These are phyloP conservation scores for Machimus rusticus DNA, from an alignment of 2,888 invertebrate species.

Conservation along the genomic window DNA sequence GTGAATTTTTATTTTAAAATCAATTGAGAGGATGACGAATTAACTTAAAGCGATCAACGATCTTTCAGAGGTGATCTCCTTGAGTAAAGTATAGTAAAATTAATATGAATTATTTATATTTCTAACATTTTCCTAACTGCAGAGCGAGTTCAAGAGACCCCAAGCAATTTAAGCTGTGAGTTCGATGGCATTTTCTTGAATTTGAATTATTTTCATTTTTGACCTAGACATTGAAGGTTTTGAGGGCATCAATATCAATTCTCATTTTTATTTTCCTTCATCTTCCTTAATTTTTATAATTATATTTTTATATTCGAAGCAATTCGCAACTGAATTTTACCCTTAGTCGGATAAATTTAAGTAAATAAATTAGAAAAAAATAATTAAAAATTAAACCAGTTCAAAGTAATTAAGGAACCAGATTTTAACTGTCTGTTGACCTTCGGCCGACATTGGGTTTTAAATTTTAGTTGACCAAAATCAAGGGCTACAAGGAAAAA, in stretches of 20 bases:
- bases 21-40: neutral
- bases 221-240: neutral
- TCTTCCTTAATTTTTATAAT: too few relatives aligned
- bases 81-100: neutral
- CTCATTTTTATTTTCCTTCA: too few relatives aligned
- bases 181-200: neutral
- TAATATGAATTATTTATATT: neutral
- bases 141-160: neutral
- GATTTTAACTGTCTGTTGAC: neutral
- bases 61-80: neutral
- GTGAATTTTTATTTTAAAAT: neutral
- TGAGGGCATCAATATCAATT: neutral
- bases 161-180: neutral
- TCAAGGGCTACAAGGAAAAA: neutral
- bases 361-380: too few relatives aligned
- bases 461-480: neutral
- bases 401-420: neutral
- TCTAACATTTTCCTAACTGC: neutral
- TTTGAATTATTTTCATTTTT: neutral
- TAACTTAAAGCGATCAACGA: neutral
- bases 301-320: too few relatives aligned
- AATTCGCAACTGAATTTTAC: too few relatives aligned
- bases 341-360: too few relatives aligned
- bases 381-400: too few relatives aligned
- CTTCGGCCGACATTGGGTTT: neutral